Percentiles rank a stretch among this genome's conserved stretches.
phyloP scores from a whole-genome alignment of 2,797 vertebrate genomes.

The Diglossa cyanea region DNA sequence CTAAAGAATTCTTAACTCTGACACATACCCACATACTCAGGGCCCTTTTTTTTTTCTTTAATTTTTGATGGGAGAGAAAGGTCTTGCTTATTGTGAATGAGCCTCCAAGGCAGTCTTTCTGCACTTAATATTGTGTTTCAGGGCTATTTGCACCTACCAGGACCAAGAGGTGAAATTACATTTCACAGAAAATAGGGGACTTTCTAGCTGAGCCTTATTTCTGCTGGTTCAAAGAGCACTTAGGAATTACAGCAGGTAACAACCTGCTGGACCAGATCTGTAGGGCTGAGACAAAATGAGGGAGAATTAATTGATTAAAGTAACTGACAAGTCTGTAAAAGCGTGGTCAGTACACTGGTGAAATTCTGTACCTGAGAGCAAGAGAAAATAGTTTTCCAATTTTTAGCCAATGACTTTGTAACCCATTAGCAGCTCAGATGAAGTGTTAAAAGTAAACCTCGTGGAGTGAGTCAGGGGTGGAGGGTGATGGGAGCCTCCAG shows the following conservation, averaged over 20 bases:
- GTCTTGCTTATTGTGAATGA: not conserved
- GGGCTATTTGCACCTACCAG: not conserved
- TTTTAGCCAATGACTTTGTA: not conserved
- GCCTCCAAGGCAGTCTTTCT: not conserved
- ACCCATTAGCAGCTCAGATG: not conserved
- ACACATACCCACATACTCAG: not conserved
- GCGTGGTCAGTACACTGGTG: not conserved
- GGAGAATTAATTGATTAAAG: not conserved
- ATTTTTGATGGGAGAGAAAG: not conserved
- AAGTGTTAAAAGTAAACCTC: not conserved
- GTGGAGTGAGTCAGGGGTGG: not conserved
- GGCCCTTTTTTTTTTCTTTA: not conserved
- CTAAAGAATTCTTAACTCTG: not conserved
- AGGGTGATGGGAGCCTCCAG: not conserved
- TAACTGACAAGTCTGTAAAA: not conserved
- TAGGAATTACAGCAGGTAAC: not conserved
- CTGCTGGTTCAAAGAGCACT: not conserved
- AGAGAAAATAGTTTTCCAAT: not conserved
- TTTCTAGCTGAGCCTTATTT: not conserved
- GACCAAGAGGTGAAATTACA: not conserved
- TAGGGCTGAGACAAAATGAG: not conserved
- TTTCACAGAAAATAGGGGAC: not conserved
- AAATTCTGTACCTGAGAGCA: not conserved
- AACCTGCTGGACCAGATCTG: not conserved
- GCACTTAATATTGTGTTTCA: not conserved